Evolutionary conservation across 92 coral and sea anemone genomes (phyloP), one percentile per base, ranked within the genome.

Genomic region (Meandrina meandrites): DNA sequence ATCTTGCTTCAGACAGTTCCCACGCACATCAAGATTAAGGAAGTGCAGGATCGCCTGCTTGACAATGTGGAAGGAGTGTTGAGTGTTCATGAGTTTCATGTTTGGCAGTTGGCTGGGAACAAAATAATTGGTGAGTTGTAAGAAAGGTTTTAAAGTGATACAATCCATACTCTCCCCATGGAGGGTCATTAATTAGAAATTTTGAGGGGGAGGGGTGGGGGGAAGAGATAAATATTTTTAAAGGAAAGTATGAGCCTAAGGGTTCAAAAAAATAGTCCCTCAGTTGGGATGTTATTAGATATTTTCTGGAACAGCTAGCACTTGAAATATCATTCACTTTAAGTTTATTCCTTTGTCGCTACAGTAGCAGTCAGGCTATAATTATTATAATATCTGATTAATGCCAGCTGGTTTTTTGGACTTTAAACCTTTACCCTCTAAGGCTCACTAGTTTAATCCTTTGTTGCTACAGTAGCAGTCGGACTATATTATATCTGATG

Each of bases 101-200:
- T 97, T 32, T 97, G 99, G 99, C 99, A 97, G 88, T 88, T 97
- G 79, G 99, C 99, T 1, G 99, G 99, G 14, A 98, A 95, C 78
- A 97, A 97, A 78, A 97, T 97, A 22, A 97, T 97, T 81, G 99
- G 98, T 95, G 53, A 91, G 98, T 73, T 31, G 1, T 6, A 1
- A 64, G 14, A 5, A 21, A 8, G 68, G 13, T 37, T 56, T 57
- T 51, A 19, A 54, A 31, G 5, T 78, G 9, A 13, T 15, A 32
- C 64, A 9, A 11, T 85, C n/a, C n/a, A n/a, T n/a, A n/a, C n/a
- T n/a, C n/a, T n/a, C n/a, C n/a, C n/a, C n/a, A n/a, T n/a, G n/a
- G n/a, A n/a, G n/a, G n/a, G n/a, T n/a, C n/a, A n/a, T n/a, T n/a
- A n/a, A n/a, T n/a, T n/a, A n/a, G n/a, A n/a, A n/a, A n/a, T n/a